Percentiles rank a stretch among this genome's conserved stretches.
phyloP scores from a whole-genome alignment of 2,797 vertebrate species.

The Sphenodon punctatus region DNA sequence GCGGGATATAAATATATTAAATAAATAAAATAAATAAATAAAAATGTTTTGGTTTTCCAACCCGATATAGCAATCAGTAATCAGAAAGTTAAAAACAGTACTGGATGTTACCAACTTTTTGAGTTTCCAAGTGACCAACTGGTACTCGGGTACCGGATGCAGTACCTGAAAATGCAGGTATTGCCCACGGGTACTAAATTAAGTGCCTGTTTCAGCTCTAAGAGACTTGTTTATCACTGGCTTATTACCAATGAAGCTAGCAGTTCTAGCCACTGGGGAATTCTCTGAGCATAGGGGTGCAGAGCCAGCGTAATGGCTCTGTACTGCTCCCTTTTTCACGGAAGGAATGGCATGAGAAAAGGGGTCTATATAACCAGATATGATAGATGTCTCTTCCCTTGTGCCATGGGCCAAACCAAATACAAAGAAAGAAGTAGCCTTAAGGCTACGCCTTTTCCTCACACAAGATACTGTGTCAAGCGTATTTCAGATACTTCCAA shows the following conservation, averaged over 20 bases:
- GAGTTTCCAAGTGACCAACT: no score
- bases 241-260: background rate
- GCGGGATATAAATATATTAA: no score
- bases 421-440: background rate
- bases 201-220: no score
- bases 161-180: no score
- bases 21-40: no score
- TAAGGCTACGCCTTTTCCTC: background rate
- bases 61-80: no score
- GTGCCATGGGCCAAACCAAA: background rate
- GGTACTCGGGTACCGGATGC: no score
- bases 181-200: no score
- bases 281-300: background rate
- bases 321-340: background rate
- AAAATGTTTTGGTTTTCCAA: no score
- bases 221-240: conserved; percentile 6
- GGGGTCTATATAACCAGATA: background rate
- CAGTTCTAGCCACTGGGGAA: background rate
- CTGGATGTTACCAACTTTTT: no score
- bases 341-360: background rate
- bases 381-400: background rate
- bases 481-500: background rate
- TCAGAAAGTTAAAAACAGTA: no score
- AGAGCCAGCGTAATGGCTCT: background rate
- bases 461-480: background rate